These are phyloP conservation scores for Serilophus lunatus DNA, from an alignment of 2,113 vertebrate genomes.

Conservation along the genomic window DNA sequence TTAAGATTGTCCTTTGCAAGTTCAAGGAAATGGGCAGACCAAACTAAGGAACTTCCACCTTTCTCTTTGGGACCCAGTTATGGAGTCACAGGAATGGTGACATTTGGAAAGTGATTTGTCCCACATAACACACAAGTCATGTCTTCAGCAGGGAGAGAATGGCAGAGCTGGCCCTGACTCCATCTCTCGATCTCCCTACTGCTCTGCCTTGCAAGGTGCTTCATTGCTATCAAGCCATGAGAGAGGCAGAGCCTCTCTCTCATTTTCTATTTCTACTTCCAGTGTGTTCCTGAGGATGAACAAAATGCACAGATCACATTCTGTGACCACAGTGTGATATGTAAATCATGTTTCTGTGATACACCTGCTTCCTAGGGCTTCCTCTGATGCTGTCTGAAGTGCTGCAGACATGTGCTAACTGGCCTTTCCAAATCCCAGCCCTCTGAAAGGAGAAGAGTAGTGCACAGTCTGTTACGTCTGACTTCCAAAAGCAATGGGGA, in stretches of 20 bases:
- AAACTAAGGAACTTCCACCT: background rate
- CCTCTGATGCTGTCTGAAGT: background rate
- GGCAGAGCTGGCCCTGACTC: background rate
- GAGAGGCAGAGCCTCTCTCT: background rate
- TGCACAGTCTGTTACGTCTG: background rate
- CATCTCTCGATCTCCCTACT: background rate
- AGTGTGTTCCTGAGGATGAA: background rate
- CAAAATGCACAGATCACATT: background rate
- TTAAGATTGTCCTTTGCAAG: background rate
- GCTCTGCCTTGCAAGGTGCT: background rate
- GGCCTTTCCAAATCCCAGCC: background rate
- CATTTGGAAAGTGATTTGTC: background rate
- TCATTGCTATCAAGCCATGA: accelerated
- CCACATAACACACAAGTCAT: background rate
- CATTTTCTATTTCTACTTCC: background rate
- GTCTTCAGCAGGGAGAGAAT: background rate
- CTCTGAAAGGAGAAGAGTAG: background rate
- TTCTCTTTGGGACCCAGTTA: background rate
- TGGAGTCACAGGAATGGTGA: background rate
- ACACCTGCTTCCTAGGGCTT: background rate
- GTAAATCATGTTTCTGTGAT: background rate
- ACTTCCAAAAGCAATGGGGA: background rate
- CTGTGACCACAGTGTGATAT: background rate
- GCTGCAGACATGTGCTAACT: background rate
- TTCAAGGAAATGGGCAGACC: background rate